Evolutionary conservation across 2,888 invertebrate genomes (phyloP).

Genomic region (Lasioglossum figueresi): DNA sequence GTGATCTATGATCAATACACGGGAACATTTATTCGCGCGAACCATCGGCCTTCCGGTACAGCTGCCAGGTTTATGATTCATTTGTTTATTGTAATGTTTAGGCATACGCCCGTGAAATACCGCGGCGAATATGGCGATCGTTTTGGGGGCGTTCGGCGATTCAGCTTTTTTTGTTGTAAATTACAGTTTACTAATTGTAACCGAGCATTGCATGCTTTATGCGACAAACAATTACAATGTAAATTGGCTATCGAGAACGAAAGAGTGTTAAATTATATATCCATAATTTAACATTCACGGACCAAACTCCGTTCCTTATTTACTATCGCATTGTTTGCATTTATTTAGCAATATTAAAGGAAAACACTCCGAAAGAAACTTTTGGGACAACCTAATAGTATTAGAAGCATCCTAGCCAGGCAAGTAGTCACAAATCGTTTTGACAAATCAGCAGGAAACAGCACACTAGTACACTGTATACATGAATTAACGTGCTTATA

Average conservation of each 20-base stretch:
- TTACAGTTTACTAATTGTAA: neutral
- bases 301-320: too few species aligned
- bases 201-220: neutral
- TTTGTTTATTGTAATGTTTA: constrained; percentile 5
- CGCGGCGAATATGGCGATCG: neutral
- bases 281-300: too few species aligned
- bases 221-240: neutral
- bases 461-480: too few species aligned
- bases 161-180: neutral
- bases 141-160: neutral
- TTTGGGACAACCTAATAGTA: too few species aligned
- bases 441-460: too few species aligned
- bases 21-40: neutral
- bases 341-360: too few species aligned
- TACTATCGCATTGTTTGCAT: too few species aligned
- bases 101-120: neutral
- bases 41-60: constrained; percentile 8
- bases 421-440: too few species aligned
- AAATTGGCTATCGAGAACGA: neutral
- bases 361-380: too few species aligned
- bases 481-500: too few species aligned
- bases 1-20: constrained; percentile 11
- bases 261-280: neutral
- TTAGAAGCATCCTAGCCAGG: too few species aligned
- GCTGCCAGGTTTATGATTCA: constrained; percentile 23